Evolutionary conservation across 1,140 invertebrate species (phyloP).

Genomic region (Harpegnathos saltator): DNA sequence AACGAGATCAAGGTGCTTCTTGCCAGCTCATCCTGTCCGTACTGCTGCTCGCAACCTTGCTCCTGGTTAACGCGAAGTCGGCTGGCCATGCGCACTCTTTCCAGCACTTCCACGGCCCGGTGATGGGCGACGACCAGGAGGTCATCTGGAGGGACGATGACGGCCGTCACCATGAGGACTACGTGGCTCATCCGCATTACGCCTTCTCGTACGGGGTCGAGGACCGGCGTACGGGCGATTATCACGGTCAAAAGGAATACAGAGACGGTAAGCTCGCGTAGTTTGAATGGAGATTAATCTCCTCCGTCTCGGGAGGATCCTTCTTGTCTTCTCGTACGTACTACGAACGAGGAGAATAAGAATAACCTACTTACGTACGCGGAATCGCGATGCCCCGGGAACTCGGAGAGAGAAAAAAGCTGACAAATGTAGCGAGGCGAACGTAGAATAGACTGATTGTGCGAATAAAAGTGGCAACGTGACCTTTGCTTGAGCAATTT

Average conservation of each 20-base stretch:
- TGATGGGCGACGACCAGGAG: constrained; percentile 78
- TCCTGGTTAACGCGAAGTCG: constrained; percentile 9
- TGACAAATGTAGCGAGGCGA: constrained; percentile 38
- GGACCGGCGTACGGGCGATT: constrained; percentile 88
- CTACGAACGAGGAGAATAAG: constrained; percentile 30
- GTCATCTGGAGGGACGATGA: constrained; percentile 82
- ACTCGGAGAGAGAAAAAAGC: constrained; percentile 22
- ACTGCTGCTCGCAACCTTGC: constrained; percentile 25
- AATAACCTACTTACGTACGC: constrained; percentile 54
- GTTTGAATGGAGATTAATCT: constrained; percentile 57
- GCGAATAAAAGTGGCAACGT: constrained; percentile 45
- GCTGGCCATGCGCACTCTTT: constrained; percentile 81
- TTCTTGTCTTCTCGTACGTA: constrained; percentile 28
- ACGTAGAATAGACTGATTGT: constrained; percentile 31
- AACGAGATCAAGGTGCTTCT: constrained; percentile 11
- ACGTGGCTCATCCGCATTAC: constrained; percentile 86
- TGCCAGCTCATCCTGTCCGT: constrained; percentile 37
- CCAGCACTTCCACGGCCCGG: constrained; percentile 84
- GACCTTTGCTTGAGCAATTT: constrained; percentile 48
- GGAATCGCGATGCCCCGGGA: constrained; percentile 50
- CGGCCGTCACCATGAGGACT: constrained; percentile 80
- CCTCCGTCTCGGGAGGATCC: neutral
- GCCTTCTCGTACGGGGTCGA: constrained; percentile 89
- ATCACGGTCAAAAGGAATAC: constrained; percentile 88
- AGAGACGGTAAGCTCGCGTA: constrained; percentile 84